A percentile compares a stretch with the other conserved stretches of the same genome.
These are phyloP conservation scores for Cariama cristata DNA, from an alignment of 2,113 vertebrate species.

Conservation along the genomic window DNA sequence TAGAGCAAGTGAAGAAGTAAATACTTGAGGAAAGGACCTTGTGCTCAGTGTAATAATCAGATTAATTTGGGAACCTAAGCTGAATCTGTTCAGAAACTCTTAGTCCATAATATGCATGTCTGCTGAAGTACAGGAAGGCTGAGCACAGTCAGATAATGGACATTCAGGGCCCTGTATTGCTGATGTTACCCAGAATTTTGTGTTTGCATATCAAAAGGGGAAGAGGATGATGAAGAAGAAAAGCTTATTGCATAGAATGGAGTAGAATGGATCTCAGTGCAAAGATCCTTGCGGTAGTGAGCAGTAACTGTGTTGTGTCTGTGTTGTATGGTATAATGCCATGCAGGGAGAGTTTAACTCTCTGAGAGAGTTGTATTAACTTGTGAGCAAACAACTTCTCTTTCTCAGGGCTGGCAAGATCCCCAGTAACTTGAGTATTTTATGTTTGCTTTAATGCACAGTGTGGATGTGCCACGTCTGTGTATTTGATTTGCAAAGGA, in stretches of 20 bases:
- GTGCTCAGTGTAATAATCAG: neutral
- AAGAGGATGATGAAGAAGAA: neutral
- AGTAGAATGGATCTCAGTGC: neutral
- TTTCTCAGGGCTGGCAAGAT: neutral
- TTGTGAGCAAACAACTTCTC: neutral
- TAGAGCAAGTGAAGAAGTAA: neutral
- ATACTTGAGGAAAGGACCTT: neutral
- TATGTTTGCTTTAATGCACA: neutral
- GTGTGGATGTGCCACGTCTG: neutral
- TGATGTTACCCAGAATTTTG: neutral
- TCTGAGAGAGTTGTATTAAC: neutral
- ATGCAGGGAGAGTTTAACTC: neutral
- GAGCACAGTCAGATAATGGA: neutral
- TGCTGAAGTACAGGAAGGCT: neutral
- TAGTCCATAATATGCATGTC: neutral
- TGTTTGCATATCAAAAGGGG: neutral
- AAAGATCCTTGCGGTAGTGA: neutral
- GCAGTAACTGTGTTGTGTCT: neutral
- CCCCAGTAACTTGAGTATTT: neutral
- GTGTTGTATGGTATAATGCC: neutral
- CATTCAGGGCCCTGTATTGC: neutral
- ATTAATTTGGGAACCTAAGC: neutral
- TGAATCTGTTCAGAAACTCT: neutral
- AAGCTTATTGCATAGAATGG: neutral
- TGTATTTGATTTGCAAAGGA: conserved; percentile 8